A percentile compares a stretch with the other conserved stretches of the same genome.
Evolutionary conservation across 2,113 vertebrate genomes (phyloP).

Genomic region (Cheilinus undulatus): DNA sequence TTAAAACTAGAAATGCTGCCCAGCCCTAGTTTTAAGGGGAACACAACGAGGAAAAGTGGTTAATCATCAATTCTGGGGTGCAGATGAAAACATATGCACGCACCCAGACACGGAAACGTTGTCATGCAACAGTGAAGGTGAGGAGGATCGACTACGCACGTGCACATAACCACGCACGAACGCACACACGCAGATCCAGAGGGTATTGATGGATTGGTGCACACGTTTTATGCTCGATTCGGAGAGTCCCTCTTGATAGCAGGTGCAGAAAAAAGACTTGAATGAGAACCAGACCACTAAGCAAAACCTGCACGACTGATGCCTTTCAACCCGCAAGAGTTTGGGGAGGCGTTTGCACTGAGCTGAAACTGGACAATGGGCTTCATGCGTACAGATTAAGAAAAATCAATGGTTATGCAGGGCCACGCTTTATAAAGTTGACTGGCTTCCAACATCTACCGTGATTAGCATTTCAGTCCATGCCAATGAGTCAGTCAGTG

Average conservation of each 20-base stretch:
- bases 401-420: slow-evolving; percentile 61
- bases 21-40: slow-evolving; percentile 4
- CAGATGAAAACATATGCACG: slow-evolving; percentile 24
- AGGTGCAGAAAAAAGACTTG: slow-evolving; percentile 49
- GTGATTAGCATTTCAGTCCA: slow-evolving; percentile 77
- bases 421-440: slow-evolving; percentile 78
- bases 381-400: slow-evolving; percentile 41
- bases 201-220: slow-evolving; percentile 9
- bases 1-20: no score
- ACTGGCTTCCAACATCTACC: slow-evolving; percentile 72
- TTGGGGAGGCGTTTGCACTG: slow-evolving; percentile 9
- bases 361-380: slow-evolving; percentile 24
- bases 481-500: slow-evolving; percentile 60
- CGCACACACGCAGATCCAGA: neutral
- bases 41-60: slow-evolving; percentile 11
- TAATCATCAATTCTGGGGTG: slow-evolving; percentile 22
- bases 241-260: slow-evolving; percentile 31
- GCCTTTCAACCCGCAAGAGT: slow-evolving; percentile 40
- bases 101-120: neutral
- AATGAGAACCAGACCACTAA: slow-evolving; percentile 37
- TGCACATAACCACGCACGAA: neutral
- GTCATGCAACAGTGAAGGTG: neutral
- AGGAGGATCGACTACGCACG: neutral
- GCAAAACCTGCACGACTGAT: slow-evolving; percentile 21
- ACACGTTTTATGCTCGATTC: slow-evolving; percentile 31